These are phyloP conservation scores for Julus scandinavius DNA, from an alignment of 2,888 invertebrate species.

Conservation along the genomic window DNA sequence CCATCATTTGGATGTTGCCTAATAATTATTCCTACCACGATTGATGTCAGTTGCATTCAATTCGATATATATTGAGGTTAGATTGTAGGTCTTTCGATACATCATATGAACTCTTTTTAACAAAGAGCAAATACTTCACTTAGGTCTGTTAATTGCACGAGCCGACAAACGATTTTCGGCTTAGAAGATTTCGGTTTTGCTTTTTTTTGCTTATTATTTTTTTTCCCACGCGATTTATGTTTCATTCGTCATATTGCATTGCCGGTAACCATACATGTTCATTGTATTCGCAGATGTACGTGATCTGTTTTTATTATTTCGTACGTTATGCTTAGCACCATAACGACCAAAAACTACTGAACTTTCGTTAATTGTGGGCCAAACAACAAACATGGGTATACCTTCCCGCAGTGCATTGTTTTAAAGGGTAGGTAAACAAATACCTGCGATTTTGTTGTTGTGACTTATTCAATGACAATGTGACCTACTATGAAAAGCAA, in stretches of 20 bases:
- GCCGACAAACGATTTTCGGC: constrained; percentile 28
- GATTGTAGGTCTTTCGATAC: background rate
- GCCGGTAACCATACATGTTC: background rate
- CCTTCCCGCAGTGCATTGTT: background rate
- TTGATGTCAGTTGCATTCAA: background rate
- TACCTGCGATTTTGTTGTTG: background rate
- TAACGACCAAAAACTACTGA: background rate
- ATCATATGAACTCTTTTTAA: background rate
- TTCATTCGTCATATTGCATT: constrained; percentile 4
- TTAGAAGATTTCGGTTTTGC: background rate
- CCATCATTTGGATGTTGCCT: background rate
- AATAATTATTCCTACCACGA: constrained; percentile 3
- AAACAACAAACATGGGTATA: background rate
- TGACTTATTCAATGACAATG: background rate
- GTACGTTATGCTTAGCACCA: background rate
- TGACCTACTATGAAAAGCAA: background rate
- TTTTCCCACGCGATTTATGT: background rate
- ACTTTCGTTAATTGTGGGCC: constrained; percentile 5
- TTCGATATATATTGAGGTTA: background rate
- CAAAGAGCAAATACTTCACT: background rate
- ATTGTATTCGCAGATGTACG: background rate
- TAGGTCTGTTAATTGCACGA: constrained; percentile 20
- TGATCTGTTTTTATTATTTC: background rate
- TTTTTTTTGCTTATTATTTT: background rate
- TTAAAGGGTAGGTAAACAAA: background rate